These are phyloP conservation scores for Podocnemis expansa DNA, from an alignment of 2,113 vertebrate species.

Conservation along the genomic window DNA sequence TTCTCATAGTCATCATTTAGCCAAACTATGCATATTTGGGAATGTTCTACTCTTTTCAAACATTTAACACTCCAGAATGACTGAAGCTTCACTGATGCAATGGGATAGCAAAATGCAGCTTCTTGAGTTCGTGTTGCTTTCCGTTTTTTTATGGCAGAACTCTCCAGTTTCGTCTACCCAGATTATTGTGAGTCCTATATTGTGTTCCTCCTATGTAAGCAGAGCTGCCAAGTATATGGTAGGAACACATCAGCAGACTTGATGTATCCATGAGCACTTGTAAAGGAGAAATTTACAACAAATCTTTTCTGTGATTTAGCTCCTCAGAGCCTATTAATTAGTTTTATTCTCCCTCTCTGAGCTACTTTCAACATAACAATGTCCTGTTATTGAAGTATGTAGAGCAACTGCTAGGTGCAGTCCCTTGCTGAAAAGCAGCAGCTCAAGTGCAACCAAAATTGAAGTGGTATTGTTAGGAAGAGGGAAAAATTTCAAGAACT, in stretches of 20 bases:
- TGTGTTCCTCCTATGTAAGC: not conserved
- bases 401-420: not conserved
- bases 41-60: not conserved
- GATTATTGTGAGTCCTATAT: not conserved
- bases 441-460: not conserved
- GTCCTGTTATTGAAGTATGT: not conserved
- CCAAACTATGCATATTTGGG: not conserved
- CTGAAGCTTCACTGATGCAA: not conserved
- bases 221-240: not conserved
- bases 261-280: not conserved
- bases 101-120: not conserved
- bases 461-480: not conserved
- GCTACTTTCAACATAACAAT: not conserved
- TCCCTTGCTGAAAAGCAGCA: not conserved
- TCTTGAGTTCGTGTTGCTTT: not conserved
- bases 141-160: not conserved
- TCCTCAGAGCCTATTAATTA: not conserved
- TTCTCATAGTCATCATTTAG: not conserved
- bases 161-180: not conserved
- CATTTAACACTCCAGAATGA: not conserved
- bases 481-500: not conserved
- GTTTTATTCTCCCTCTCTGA: not conserved
- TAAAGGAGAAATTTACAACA: not conserved
- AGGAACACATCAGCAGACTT: not conserved
- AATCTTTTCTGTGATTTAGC: not conserved